Conservation (phyloP, 2,797 vertebrate species). For the Gouania willdenowi region DNA sequence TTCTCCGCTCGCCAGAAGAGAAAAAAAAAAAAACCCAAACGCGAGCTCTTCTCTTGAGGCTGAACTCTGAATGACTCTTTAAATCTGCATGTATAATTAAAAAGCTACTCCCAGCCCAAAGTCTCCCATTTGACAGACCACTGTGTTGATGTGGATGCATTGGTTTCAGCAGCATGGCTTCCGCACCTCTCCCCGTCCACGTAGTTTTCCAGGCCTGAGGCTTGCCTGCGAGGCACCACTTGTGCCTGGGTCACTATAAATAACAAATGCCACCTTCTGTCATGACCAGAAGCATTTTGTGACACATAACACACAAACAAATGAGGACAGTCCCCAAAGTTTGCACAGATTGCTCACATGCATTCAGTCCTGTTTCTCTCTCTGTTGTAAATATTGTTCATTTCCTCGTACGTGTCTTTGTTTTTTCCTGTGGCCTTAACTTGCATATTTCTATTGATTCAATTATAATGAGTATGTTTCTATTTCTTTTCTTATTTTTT, state of each 20-base stretch:
- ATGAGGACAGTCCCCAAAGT: slow-evolving; percentile 3
- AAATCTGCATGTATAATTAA: slow-evolving; percentile 55
- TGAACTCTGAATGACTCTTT: slow-evolving; percentile 54
- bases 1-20: slow-evolving; percentile 6
- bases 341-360: background rate
- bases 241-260: slow-evolving; percentile 69
- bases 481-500: no score
- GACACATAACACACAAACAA: slow-evolving; percentile 22
- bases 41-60: slow-evolving; percentile 23
- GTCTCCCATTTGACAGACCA: slow-evolving; percentile 35
- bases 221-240: slow-evolving; percentile 34
- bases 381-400: no score
- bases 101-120: slow-evolving; percentile 24
- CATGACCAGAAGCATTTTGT: slow-evolving; percentile 55
- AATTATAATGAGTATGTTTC: no score
- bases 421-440: no score
- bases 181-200: slow-evolving; percentile 8
- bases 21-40: no score
- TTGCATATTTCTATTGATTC: no score
- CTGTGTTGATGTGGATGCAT: slow-evolving; percentile 10
- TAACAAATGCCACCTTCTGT: slow-evolving; percentile 78
- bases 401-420: no score
- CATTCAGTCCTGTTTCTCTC: no score
- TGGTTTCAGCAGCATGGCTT: slow-evolving; percentile 18
- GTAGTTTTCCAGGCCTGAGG: slow-evolving; percentile 57